A percentile compares a stretch with the other conserved stretches of the same genome.
These are phyloP conservation scores for Noctua fimbriata DNA, from an alignment of 2,888 invertebrate genomes.

Conservation along the genomic window DNA sequence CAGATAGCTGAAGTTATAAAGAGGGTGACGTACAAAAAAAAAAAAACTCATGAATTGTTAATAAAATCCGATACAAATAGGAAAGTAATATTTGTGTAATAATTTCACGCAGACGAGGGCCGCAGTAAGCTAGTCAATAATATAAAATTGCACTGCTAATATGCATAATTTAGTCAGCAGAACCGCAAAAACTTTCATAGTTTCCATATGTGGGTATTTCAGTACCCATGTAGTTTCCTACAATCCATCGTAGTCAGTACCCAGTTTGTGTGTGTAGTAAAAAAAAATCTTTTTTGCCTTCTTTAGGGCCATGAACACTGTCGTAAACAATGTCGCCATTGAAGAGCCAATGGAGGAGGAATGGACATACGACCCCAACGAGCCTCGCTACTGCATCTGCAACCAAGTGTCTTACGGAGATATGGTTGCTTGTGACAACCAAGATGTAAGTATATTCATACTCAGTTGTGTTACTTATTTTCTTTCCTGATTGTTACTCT, in stretches of 20 bases:
- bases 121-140: neutral
- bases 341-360: constrained; percentile 92
- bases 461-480: neutral
- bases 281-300: constrained; percentile 18
- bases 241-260: neutral
- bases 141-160: neutral
- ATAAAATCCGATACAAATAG: too few relatives aligned
- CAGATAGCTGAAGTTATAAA: too few relatives aligned
- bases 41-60: too few relatives aligned
- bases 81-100: too few relatives aligned
- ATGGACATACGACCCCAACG: constrained; percentile 98
- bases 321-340: constrained; percentile 87
- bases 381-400: constrained; percentile 98
- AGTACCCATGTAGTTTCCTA: neutral
- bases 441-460: constrained; percentile 93
- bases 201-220: neutral
- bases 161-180: neutral
- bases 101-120: too few relatives aligned
- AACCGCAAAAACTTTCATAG: neutral
- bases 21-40: neutral
- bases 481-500: neutral
- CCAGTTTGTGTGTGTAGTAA: neutral
- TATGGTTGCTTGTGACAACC: constrained; percentile 99
- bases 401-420: constrained; percentile 99
- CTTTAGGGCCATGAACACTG: constrained; percentile 86